Evolutionary conservation across 2,113 vertebrate species (phyloP).

Genomic region (Halichoeres trimaculatus): DNA sequence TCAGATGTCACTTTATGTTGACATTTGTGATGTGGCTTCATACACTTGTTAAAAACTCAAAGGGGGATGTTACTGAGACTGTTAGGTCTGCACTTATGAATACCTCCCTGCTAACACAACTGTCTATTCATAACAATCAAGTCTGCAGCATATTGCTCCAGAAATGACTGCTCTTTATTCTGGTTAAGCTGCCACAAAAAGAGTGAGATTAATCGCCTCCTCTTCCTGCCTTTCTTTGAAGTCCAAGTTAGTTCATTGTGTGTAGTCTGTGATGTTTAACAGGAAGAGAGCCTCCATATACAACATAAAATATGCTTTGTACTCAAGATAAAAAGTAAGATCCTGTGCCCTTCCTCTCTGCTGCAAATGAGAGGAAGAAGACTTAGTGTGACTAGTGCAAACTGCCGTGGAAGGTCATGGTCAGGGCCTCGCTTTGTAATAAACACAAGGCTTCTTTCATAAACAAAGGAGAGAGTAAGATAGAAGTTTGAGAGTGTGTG

Average conservation of each 20-base stretch:
- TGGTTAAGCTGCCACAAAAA: conserved; percentile 24
- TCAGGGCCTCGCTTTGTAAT: conserved; percentile 49
- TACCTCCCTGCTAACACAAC: neutral
- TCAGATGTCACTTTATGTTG: too few species aligned
- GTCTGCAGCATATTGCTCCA: neutral
- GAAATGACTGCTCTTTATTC: conserved; percentile 23
- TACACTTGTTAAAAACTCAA: too few species aligned
- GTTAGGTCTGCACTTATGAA: neutral
- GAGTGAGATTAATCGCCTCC: conserved; percentile 37
- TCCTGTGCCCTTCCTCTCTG: conserved; percentile 40
- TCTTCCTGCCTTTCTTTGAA: conserved; percentile 52
- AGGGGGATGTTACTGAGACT: too few species aligned
- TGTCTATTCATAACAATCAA: neutral
- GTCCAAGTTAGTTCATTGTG: conserved; percentile 21
- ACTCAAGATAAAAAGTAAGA: conserved; percentile 42
- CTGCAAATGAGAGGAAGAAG: conserved; percentile 41
- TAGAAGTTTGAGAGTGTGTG: conserved; percentile 17
- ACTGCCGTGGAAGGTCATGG: conserved; percentile 60
- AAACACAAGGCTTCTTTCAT: conserved; percentile 63
- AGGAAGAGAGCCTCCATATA: conserved; percentile 44
- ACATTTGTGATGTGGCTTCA: too few species aligned
- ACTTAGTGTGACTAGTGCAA: conserved; percentile 42
- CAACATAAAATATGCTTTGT: conserved; percentile 49
- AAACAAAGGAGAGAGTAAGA: conserved; percentile 47
- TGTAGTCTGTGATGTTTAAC: conserved; percentile 33